phyloP scores from a whole-genome alignment of 2,797 vertebrate species.

The Spondyliosoma cantharus region DNA sequence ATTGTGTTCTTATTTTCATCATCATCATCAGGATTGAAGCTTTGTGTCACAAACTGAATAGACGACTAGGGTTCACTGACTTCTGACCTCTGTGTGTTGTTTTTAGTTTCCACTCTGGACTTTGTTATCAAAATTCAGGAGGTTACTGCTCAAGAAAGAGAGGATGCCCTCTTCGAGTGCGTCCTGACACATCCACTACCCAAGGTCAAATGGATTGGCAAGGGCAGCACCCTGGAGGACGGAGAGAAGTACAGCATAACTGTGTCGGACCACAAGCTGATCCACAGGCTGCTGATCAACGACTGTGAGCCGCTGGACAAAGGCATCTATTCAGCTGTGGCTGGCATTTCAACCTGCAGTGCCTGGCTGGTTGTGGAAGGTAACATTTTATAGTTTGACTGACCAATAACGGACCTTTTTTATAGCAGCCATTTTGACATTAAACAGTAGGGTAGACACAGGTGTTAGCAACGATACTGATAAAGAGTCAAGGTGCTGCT shows the following conservation, averaged over 20 bases:
- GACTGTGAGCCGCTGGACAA: slow-evolving; percentile 80
- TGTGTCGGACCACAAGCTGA: slow-evolving; percentile 84
- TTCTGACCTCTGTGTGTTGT: not conserved
- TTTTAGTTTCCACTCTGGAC: slow-evolving; percentile 71
- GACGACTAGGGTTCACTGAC: not conserved
- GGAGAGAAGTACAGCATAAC: slow-evolving; percentile 82
- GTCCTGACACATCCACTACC: slow-evolving; percentile 82
- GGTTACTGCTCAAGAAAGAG: slow-evolving; percentile 77
- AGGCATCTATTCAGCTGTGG: slow-evolving; percentile 86
- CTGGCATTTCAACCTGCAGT: slow-evolving; percentile 82
- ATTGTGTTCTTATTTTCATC: too few relatives aligned
- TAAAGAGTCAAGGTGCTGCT: too few relatives aligned
- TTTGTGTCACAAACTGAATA: not conserved
- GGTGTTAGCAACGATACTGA: too few relatives aligned
- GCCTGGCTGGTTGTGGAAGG: slow-evolving; percentile 90
- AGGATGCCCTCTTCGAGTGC: slow-evolving; percentile 84
- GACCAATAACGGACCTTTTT: not conserved
- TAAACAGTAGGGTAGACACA: too few relatives aligned
- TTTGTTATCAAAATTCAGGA: slow-evolving; percentile 84
- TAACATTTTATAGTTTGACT: slow-evolving; percentile 61
- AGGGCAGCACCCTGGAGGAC: slow-evolving; percentile 73
- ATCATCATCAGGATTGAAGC: not conserved
- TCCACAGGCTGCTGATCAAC: slow-evolving; percentile 86
- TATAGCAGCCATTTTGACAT: too few relatives aligned
- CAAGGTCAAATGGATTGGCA: slow-evolving; percentile 84